These are phyloP conservation scores for Aphrophora alni DNA, from an alignment of 2,888 invertebrate species.

Conservation along the genomic window DNA sequence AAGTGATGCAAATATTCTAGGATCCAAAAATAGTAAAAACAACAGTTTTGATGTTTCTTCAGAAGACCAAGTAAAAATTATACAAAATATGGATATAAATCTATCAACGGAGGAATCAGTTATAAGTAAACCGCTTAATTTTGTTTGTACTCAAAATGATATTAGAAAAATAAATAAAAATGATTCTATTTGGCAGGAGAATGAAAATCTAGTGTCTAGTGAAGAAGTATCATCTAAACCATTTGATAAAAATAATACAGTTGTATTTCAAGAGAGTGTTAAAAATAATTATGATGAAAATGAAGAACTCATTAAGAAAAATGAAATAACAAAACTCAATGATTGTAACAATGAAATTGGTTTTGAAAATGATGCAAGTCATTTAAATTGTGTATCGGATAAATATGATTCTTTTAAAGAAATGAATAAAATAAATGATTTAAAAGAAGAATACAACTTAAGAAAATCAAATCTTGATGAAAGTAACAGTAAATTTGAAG, in stretches of 20 bases:
- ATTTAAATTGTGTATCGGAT: background rate
- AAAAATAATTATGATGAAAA: background rate
- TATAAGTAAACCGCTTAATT: too few species aligned
- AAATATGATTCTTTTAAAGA: background rate
- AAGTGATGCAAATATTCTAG: too few species aligned
- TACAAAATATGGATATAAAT: too few species aligned
- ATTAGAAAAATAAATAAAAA: too few species aligned
- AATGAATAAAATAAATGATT: too few species aligned
- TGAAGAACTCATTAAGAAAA: background rate
- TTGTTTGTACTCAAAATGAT: too few species aligned
- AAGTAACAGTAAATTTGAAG: background rate
- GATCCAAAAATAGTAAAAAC: too few species aligned
- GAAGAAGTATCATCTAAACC: background rate
- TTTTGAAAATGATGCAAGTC: background rate
- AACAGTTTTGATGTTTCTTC: too few species aligned
- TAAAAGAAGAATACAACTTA: too few species aligned
- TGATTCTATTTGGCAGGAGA: too few species aligned
- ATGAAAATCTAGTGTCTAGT: background rate
- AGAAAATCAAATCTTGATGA: background rate
- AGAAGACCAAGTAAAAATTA: too few species aligned
- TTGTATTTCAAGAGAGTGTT: background rate
- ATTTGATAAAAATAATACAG: background rate
- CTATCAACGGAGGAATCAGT: too few species aligned
- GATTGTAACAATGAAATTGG: background rate
- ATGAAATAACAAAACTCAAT: background rate